phyloP scores from a whole-genome alignment of 2,797 vertebrate species.

The Distichodus sexfasciatus region DNA sequence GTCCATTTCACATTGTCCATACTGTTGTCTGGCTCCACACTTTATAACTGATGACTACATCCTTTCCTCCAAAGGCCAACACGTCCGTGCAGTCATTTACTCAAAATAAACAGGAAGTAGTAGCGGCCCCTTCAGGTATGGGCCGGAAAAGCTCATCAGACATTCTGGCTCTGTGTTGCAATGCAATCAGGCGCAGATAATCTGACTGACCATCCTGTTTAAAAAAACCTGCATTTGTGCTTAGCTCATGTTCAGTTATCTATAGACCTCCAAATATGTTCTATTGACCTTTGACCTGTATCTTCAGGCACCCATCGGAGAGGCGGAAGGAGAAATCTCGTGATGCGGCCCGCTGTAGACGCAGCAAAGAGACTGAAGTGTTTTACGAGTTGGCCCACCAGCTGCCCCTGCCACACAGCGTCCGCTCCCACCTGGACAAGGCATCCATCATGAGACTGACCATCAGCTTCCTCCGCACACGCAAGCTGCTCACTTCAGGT shows the following conservation, averaged over 20 bases:
- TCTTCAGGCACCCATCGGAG: constrained; percentile 63
- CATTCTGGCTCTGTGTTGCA: constrained; percentile 33
- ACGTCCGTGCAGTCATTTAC: constrained; percentile 20
- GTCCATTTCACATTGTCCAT: constrained; percentile 21
- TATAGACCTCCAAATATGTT: not conserved
- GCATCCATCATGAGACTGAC: constrained; percentile 86
- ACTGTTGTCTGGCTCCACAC: constrained; percentile 36
- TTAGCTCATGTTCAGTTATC: constrained; percentile 1
- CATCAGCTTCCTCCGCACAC: constrained; percentile 79
- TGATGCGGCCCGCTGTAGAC: constrained; percentile 80
- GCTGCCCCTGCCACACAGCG: constrained; percentile 68
- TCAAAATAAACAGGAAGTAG: constrained; percentile 39
- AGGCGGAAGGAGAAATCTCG: constrained; percentile 83
- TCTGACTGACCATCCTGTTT: constrained; percentile 22
- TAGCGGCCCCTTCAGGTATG: constrained; percentile 26
- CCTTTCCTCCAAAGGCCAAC: constrained; percentile 24
- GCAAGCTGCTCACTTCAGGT: constrained; percentile 49
- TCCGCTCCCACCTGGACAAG: constrained; percentile 84
- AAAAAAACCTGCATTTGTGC: not conserved
- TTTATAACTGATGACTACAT: constrained; percentile 32
- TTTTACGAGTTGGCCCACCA: constrained; percentile 77
- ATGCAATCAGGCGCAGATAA: constrained; percentile 9
- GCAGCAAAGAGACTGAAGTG: constrained; percentile 85
- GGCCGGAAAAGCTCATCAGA: constrained; percentile 30
- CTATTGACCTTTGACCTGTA: not conserved